Evolutionary conservation across 2,113 vertebrate species (phyloP).

Genomic region (Hydrolagus affinis): DNA sequence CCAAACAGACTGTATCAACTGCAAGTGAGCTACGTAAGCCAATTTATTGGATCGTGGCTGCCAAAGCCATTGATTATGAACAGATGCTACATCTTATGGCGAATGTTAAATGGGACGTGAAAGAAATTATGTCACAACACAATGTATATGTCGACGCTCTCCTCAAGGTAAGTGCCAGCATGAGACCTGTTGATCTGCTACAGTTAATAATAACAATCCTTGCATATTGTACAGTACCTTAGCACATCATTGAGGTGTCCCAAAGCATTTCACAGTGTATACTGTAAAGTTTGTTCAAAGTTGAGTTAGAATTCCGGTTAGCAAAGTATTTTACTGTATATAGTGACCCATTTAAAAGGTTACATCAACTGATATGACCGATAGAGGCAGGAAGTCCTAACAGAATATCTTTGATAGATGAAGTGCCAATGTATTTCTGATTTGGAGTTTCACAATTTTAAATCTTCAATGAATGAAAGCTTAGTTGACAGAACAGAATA

Average conservation of each 20-base stretch:
- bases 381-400: too few relatives aligned
- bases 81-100: slow-evolving; percentile 91
- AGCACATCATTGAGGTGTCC: too few relatives aligned
- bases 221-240: too few relatives aligned
- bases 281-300: too few relatives aligned
- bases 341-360: too few relatives aligned
- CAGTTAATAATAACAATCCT: background rate
- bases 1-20: slow-evolving; percentile 82
- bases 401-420: too few relatives aligned
- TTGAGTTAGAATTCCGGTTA: too few relatives aligned
- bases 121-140: slow-evolving; percentile 98
- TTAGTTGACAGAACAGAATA: background rate
- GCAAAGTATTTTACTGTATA: background rate
- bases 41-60: slow-evolving; percentile 97
- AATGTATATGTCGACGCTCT: slow-evolving; percentile 93
- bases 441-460: too few relatives aligned
- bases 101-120: slow-evolving; percentile 95
- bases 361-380: too few relatives aligned
- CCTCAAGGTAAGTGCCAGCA: slow-evolving; percentile 69
- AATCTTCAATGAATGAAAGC: background rate
- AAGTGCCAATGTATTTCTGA: too few relatives aligned
- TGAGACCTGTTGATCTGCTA: background rate
- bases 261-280: too few relatives aligned
- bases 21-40: slow-evolving; percentile 93
- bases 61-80: slow-evolving; percentile 96